phyloP scores from a whole-genome alignment of 2,797 vertebrate species.

The Zalophus californianus region DNA sequence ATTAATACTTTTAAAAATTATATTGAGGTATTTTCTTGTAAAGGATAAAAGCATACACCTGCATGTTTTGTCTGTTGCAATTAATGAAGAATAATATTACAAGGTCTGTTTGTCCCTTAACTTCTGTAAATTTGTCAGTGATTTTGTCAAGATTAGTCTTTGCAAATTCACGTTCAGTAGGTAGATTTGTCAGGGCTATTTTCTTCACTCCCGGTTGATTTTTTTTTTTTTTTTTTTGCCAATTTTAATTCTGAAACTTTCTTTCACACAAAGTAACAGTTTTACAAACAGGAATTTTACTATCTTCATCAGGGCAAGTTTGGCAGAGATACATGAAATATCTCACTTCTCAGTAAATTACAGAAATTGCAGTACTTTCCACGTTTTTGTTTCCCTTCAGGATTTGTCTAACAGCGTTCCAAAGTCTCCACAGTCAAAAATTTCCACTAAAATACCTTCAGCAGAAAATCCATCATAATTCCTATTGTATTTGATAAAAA shows the following conservation, averaged over 20 bases:
- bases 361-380: not conserved
- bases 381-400: not conserved
- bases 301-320: not conserved
- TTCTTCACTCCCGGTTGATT: not conserved
- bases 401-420: not conserved
- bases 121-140: not conserved
- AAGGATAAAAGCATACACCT: not conserved
- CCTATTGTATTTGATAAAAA: not conserved
- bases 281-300: not conserved
- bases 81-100: not conserved
- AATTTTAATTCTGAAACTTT: constrained; percentile 42
- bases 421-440: constrained; percentile 42
- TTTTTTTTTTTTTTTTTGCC: not conserved
- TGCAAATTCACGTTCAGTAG: not conserved
- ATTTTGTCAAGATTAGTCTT: not conserved
- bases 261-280: not conserved
- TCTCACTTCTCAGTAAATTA: not conserved
- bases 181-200: not conserved
- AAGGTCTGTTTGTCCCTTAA: not conserved
- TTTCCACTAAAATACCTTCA: constrained; percentile 31
- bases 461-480: constrained; percentile 33
- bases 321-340: not conserved
- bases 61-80: not conserved
- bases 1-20: not conserved
- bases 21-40: not conserved